A percentile compares a stretch with the other conserved stretches of the same genome.
phyloP scores from a whole-genome alignment of 2,797 vertebrate species.

The Taeniopygia guttata region DNA sequence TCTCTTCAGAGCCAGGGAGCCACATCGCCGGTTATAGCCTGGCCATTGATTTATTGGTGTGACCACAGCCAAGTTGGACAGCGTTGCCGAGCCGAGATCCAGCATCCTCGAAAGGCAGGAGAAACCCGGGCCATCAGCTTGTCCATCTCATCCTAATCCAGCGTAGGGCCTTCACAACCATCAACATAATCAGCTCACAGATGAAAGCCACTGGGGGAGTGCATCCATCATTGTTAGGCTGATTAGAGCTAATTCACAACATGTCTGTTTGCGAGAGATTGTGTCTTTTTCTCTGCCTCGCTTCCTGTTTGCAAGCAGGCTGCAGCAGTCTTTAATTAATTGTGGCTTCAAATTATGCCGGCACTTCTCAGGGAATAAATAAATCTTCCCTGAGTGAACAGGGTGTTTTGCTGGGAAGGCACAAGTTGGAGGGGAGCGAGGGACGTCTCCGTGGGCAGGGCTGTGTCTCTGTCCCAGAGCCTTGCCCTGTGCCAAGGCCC shows the following conservation, averaged over 20 bases:
- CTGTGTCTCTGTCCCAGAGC: neutral
- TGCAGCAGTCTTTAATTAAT: conserved; percentile 50
- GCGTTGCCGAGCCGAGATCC: neutral
- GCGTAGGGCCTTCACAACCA: neutral
- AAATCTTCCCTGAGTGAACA: neutral
- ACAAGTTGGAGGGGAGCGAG: neutral
- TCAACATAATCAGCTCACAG: neutral
- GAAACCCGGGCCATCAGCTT: conserved; percentile 38
- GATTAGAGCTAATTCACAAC: conserved; percentile 49
- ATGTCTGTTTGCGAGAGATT: neutral
- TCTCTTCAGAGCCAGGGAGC: conserved; percentile 43
- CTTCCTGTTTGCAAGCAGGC: conserved; percentile 41
- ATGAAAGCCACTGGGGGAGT: conserved; percentile 41
- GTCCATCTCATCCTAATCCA: conserved; percentile 39
- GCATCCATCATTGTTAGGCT: conserved; percentile 33
- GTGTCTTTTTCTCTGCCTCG: neutral
- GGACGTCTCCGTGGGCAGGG: accelerated
- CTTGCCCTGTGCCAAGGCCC: neutral
- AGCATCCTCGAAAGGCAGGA: conserved; percentile 34
- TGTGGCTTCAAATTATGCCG: conserved; percentile 46
- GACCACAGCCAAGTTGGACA: conserved; percentile 56
- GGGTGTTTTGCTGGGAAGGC: neutral
- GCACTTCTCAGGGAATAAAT: conserved; percentile 46
- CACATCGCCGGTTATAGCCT: neutral
- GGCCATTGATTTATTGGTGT: conserved; percentile 58